Evolutionary conservation across 2,113 vertebrate genomes (phyloP), one percentile per base, ranked within the genome.

Genomic region (Centropristis striata): DNA sequence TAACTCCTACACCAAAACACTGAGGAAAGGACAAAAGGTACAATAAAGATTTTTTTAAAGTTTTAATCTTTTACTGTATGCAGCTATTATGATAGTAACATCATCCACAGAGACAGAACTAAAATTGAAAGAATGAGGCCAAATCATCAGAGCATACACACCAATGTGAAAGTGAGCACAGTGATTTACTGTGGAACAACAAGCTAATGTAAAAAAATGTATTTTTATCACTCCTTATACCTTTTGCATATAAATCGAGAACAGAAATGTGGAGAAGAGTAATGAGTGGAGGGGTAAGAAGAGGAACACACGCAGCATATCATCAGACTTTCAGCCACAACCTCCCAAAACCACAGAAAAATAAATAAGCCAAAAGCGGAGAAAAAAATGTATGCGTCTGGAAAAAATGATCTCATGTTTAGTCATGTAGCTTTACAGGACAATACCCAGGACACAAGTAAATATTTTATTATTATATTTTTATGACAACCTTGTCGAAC

Each of bases 291-390:
- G 72, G 64, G 72, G 61, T 74, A 66, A 58, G 70, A 68, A 63
- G 82, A 76, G 71, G 85, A 88, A 84, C 66, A 88, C 78, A 84
- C 86, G 78, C 86, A 80, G 78, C 83, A 86, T 84, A 88, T 89
- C 82, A 87, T 84, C 86, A 86, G 86, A 88, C 64, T 66, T 80
- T 84, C 46, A 78, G 80, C 46, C 74, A 64, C 78, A 89, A 70
- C 80, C 90, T 91, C 83, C 84, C 83, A 20, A 91, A 92, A 89
- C 90, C 90, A 72, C 89, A 88, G 85, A 81, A 93, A 89, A 90
- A 86, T 88, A 91, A 90, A 91, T 89, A 88, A 81, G 88, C 89
- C 88, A 83, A 75, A 70, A 83, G 75, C 39, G 74, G 41, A 4
- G 65, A 37, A 71, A 73, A 81, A 84, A 80, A 58, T 32, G 58